A percentile compares a stretch with the other conserved stretches of the same genome.
Evolutionary conservation across 2,888 invertebrate species (phyloP).

Genomic region (Volucella bombylans): DNA sequence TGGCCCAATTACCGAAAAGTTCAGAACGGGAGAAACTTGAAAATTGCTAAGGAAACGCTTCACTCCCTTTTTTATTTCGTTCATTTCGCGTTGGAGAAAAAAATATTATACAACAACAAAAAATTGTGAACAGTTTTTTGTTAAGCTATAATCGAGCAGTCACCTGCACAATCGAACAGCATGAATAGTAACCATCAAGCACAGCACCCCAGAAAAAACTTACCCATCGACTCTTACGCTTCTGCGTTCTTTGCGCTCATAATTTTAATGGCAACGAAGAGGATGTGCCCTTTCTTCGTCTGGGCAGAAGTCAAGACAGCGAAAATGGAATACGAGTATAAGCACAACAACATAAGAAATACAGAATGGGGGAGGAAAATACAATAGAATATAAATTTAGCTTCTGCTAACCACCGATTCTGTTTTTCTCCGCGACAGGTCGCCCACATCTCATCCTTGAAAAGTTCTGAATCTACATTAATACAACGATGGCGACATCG

Average conservation of each 20-base stretch:
- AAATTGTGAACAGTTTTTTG: constrained; percentile 6
- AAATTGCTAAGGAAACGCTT: no score
- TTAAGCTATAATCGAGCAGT: constrained; percentile 47
- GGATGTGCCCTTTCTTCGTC: constrained; percentile 10
- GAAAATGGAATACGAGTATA: constrained; percentile 3
- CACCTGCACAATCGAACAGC: constrained; percentile 40
- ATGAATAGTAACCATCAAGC: background rate
- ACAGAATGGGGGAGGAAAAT: background rate
- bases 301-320: constrained; percentile 44
- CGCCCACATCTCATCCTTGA: constrained; percentile 57
- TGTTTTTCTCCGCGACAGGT: background rate
- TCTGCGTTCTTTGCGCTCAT: constrained; percentile 26
- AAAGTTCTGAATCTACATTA: constrained; percentile 37
- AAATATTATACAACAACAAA: no score
- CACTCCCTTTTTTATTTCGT: no score
- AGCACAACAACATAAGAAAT: constrained; percentile 5
- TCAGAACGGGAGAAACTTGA: no score
- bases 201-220: background rate
- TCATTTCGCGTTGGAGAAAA: no score
- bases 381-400: constrained; percentile 8
- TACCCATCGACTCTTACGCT: background rate
- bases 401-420: constrained; percentile 9
- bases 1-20: no score
- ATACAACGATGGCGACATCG: background rate
- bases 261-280: constrained; percentile 37